Conservation (phyloP, 2,888 invertebrate genomes). For the Chouioia cunea region DNA sequence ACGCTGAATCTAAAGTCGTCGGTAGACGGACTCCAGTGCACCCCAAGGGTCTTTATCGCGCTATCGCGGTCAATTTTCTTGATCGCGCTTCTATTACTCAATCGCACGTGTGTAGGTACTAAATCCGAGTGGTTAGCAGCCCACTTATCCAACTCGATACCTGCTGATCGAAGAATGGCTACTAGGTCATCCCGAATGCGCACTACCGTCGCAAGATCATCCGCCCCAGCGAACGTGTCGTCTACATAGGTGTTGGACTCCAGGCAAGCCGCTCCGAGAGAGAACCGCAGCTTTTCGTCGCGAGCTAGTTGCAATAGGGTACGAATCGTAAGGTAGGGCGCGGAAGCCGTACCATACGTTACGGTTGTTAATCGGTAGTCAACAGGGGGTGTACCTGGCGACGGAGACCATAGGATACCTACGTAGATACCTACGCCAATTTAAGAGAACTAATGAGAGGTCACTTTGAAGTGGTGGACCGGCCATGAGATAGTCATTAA, state of each 20-base stretch:
- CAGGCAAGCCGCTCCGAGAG: conserved; percentile 23
- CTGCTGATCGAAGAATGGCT: conserved; percentile 12
- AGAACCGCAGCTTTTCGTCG: conserved; percentile 23
- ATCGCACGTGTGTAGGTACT: background rate
- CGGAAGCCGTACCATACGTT: conserved; percentile 35
- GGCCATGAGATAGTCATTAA: conserved; percentile 33
- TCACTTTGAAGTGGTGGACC: conserved; percentile 35
- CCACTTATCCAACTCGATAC: conserved; percentile 35
- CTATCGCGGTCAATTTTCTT: conserved; percentile 16
- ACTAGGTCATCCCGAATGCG: background rate
- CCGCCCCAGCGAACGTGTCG: conserved; percentile 36
- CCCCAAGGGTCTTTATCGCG: conserved; percentile 37
- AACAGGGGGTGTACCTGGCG: background rate
- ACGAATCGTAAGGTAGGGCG: conserved; percentile 27
- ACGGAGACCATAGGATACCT: conserved; percentile 42
- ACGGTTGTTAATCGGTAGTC: conserved; percentile 31
- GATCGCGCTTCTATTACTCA: background rate
- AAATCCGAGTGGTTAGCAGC: conserved; percentile 20
- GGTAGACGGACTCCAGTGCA: conserved; percentile 27
- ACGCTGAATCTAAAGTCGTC: conserved; percentile 32
- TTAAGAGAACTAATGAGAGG: conserved; percentile 30
- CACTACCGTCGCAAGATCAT: conserved; percentile 17
- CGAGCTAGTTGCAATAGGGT: conserved; percentile 29
- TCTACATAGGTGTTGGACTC: conserved; percentile 35
- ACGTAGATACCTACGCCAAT: conserved; percentile 35